Evolutionary conservation across 2,797 vertebrate genomes (phyloP), one percentile per base, ranked within the genome.

Genomic region (Discoglossus pictus): DNA sequence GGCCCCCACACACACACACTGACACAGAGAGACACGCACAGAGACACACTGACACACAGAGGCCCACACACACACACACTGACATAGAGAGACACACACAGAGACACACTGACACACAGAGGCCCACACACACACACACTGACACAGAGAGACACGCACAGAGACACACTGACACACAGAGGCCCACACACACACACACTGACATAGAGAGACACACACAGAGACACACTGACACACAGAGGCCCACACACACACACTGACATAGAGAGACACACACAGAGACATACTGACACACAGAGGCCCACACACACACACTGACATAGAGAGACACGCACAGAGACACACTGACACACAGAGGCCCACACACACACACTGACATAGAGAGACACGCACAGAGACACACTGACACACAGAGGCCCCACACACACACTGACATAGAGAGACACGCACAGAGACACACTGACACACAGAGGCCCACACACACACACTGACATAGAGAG

Each of bases 51-150:
- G n/a, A n/a, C n/a, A n/a, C n/a, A n/a, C n/a, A n/a, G n/a, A n/a
- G n/a, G n/a, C n/a, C n/a, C n/a, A n/a, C n/a, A n/a, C n/a, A n/a
- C 61, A 65, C 23, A 55, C 42, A 16, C 10, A 10, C 34, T 16
- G 16, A 2, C 9, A 3, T 11, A 15, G 12, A 16, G 23, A 35
- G 12, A 34, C 18, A 11, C 35, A 16, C 7, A 2, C 40, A 43
- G 3, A 2, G n/a, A 13, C 17, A 43, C n/a, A 43, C 17, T 16
- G 16, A 17, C 12, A 16, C 17, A 9, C 12, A 15, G 4, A 34
- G 36, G n/a, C 53, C 36, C 16, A 6, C 24, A 13, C 27, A 34
- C 17, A 11, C 31, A 6, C 25, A 12, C 12, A 3, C 24, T 18
- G 9, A 12, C 15, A 7, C 43, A 64, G 21, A 53, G 47, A 42